Conservation (phyloP, 2,113 vertebrate species). For the Rhinopithecus roxellana region DNA sequence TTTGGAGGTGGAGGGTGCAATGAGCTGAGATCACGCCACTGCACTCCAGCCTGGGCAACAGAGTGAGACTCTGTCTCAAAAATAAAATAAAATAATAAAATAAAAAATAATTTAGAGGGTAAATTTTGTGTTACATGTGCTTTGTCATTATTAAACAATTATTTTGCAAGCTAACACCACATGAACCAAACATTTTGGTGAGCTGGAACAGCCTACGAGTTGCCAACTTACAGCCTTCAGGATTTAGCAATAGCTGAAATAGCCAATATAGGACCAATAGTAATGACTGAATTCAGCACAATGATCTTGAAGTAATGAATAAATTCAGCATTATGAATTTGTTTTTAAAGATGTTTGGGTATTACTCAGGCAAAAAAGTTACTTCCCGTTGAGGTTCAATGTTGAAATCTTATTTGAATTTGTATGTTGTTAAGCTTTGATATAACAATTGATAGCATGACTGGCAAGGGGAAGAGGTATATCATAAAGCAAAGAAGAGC, state of each 20-base stretch:
- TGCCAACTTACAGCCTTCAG: neutral
- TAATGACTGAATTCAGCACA: neutral
- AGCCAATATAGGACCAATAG: neutral
- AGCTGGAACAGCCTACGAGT: neutral
- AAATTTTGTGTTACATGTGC: neutral
- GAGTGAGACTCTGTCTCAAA: no score
- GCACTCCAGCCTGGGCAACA: no score
- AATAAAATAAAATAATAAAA: no score
- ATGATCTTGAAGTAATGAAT: neutral
- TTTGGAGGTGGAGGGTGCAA: no score
- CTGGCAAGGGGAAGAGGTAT: neutral
- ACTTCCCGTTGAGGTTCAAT: neutral
- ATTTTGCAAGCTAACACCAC: neutral
- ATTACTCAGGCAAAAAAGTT: neutral
- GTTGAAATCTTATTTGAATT: constrained; percentile 32
- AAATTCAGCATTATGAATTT: neutral
- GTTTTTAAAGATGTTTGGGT: neutral
- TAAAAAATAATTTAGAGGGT: neutral
- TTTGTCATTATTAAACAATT: neutral
- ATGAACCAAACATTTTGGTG: neutral
- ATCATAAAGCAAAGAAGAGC: neutral
- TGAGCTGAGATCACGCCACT: no score
- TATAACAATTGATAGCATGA: neutral
- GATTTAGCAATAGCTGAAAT: neutral
- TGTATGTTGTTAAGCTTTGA: neutral